Evolutionary conservation across 2,113 vertebrate genomes (phyloP).

Genomic region (Beaufortia kweichowensis): DNA sequence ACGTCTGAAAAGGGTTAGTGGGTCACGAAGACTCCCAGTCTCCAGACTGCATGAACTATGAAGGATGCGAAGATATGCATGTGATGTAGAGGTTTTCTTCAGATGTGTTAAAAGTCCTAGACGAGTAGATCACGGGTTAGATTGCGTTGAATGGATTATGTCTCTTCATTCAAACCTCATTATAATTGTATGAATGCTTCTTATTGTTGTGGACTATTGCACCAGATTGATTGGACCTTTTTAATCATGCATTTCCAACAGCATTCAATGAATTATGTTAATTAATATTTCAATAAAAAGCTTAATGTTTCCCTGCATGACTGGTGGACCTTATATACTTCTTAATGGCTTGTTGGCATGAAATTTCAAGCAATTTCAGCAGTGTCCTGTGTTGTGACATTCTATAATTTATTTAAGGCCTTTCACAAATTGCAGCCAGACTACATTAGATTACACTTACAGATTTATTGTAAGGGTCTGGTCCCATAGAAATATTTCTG

Average conservation of each 20-base stretch:
- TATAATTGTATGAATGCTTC: background rate
- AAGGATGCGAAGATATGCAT: conserved; percentile 25
- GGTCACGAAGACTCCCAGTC: conserved; percentile 63
- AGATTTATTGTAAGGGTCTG: background rate
- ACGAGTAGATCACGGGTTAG: background rate
- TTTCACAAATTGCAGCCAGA: too few relatives aligned
- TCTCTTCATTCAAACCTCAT: background rate
- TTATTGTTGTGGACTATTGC: background rate
- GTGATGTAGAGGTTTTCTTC: conserved; percentile 1
- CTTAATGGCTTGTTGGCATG: too few relatives aligned
- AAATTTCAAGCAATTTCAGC: too few relatives aligned
- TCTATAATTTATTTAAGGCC: too few relatives aligned
- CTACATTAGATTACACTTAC: background rate
- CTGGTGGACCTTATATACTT: conserved; percentile 23
- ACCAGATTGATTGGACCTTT: background rate
- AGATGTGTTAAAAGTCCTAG: conserved; percentile 3
- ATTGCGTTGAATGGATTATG: background rate
- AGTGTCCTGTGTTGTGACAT: too few relatives aligned
- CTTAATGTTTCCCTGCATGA: background rate
- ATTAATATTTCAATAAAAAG: background rate
- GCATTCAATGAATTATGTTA: background rate
- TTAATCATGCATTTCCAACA: background rate
- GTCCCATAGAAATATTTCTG: background rate
- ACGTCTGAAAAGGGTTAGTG: conserved; percentile 69
- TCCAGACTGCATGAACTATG: conserved; percentile 38